Percentiles rank a stretch among this genome's conserved stretches.
Evolutionary conservation across 2,888 invertebrate genomes (phyloP).

Genomic region (Mystacides longicornis): DNA sequence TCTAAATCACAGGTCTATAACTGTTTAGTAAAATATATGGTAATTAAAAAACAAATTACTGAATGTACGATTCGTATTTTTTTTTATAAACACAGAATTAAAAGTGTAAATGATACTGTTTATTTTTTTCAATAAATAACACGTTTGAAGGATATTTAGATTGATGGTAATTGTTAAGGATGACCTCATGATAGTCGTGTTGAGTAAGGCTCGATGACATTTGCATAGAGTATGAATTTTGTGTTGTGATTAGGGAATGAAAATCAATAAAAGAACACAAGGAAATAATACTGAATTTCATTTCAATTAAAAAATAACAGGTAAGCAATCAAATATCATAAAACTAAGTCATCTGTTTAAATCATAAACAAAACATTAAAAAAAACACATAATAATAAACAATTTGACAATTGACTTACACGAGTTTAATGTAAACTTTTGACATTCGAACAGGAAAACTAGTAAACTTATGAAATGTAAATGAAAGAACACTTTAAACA

Average conservation of each 20-base stretch:
- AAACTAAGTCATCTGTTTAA: not conserved
- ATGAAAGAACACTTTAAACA: slow-evolving; percentile 1
- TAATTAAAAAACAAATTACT: too few relatives aligned
- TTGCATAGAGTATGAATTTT: not conserved
- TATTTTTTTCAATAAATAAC: too few relatives aligned
- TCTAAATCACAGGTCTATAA: too few relatives aligned
- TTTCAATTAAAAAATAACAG: not conserved
- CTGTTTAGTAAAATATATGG: too few relatives aligned
- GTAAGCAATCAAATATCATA: not conserved
- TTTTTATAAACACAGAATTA: too few relatives aligned
- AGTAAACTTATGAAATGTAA: not conserved
- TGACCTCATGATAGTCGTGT: not conserved
- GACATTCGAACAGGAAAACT: not conserved
- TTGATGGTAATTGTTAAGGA: too few relatives aligned
- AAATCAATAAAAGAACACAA: not conserved
- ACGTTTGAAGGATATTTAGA: too few relatives aligned
- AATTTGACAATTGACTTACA: not conserved
- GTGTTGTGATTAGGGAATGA: not conserved
- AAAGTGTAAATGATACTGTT: too few relatives aligned
- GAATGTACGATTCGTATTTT: too few relatives aligned
- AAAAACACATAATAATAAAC: not conserved
- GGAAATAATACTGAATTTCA: not conserved
- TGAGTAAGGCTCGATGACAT: not conserved
- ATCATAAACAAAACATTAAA: not conserved
- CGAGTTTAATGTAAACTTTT: not conserved